Evolutionary conservation across 2,888 invertebrate species (phyloP).

Genomic region (Palloptera scutellata): DNA sequence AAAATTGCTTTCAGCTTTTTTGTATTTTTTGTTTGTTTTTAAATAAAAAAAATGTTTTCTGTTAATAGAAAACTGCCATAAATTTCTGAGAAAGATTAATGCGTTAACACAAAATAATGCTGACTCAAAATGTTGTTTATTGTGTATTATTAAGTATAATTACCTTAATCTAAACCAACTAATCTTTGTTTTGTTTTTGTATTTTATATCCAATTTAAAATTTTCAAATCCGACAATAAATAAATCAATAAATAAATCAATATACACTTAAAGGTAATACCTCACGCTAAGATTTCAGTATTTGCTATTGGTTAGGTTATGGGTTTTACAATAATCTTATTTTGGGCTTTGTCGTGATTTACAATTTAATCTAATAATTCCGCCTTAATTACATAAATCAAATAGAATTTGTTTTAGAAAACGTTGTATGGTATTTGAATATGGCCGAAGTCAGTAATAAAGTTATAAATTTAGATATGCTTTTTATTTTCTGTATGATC

Average conservation of each 20-base stretch:
- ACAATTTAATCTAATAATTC: conserved; percentile 41
- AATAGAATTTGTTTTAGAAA: conserved; percentile 39
- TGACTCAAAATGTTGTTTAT: conserved; percentile 36
- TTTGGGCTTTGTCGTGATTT: too few species aligned
- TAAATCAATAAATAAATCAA: too few species aligned
- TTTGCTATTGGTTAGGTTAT: too few species aligned
- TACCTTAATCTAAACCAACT: conserved; percentile 48
- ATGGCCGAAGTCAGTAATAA: not conserved
- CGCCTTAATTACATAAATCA: conserved; percentile 42
- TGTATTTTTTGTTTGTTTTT: not conserved
- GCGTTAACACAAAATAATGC: conserved; percentile 43
- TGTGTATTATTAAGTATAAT: conserved; percentile 52
- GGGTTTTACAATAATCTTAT: too few species aligned
- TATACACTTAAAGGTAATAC: too few species aligned
- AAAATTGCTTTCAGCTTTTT: too few species aligned
- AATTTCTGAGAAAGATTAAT: conserved; percentile 46
- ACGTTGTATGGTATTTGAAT: conserved; percentile 34
- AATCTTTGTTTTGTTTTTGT: conserved; percentile 41
- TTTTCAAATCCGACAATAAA: too few species aligned
- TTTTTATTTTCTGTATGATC: too few species aligned
- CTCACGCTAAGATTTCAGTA: too few species aligned
- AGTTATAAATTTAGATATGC: too few species aligned
- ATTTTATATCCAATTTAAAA: too few species aligned
- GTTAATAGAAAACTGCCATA: not conserved
- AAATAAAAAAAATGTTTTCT: too few species aligned